phyloP scores from a whole-genome alignment of 2,888 invertebrate genomes.

The Nematopogon swammerdamellus region DNA sequence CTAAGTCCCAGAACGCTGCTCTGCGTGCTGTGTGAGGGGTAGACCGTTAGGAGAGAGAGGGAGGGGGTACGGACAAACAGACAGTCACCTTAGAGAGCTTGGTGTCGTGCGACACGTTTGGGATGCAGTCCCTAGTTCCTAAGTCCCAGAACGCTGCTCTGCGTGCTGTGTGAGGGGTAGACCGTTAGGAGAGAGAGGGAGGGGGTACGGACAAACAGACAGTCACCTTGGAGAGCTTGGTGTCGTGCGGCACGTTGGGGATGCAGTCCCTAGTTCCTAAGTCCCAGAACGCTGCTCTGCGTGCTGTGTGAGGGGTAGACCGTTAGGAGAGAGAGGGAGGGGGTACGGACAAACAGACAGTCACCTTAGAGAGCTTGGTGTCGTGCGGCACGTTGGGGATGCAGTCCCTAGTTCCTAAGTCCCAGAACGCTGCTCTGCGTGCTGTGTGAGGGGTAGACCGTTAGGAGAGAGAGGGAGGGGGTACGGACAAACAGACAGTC shows the following conservation, averaged over 20 bases:
- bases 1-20: conserved; percentile 90
- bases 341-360: too few relatives aligned
- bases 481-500: too few relatives aligned
- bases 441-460: conserved; percentile 62
- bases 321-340: too few relatives aligned
- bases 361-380: conserved; percentile 92
- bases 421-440: conserved; percentile 94
- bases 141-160: conserved; percentile 83
- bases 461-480: too few relatives aligned
- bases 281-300: conserved; percentile 91
- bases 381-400: conserved; percentile 96
- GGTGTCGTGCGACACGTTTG: conserved; percentile 85
- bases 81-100: conserved; percentile 83
- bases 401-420: conserved; percentile 85
- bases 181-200: too few relatives aligned
- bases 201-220: too few relatives aligned
- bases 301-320: conserved; percentile 73
- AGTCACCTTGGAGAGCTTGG: conserved; percentile 92
- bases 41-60: too few relatives aligned
- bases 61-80: too few relatives aligned
- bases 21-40: too few relatives aligned
- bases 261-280: conserved; percentile 91
- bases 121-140: conserved; percentile 81
- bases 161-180: too few relatives aligned
- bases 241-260: conserved; percentile 94